These are phyloP conservation scores for Dreissena rostriformis DNA, from an alignment of 1,140 invertebrate genomes.

Conservation along the genomic window DNA sequence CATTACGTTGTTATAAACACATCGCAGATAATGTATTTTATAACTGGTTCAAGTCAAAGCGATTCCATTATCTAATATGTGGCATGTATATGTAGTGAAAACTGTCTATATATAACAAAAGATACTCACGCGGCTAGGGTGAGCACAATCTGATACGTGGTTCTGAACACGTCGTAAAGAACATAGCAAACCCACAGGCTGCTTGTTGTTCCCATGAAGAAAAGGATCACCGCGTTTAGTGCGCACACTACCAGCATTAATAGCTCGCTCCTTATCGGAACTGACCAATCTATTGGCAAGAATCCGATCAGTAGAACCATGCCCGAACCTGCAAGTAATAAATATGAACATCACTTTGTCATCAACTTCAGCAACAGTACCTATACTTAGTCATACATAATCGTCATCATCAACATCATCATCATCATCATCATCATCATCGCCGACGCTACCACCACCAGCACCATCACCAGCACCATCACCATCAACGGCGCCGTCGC, in stretches of 20 bases:
- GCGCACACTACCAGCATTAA: conserved; percentile 84
- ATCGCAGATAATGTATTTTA: neutral
- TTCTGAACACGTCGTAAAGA: conserved; percentile 89
- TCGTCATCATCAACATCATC: too few species aligned
- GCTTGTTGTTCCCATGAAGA: conserved; percentile 84
- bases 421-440: too few species aligned
- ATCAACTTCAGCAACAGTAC: too few species aligned
- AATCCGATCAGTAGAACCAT: conserved; percentile 80
- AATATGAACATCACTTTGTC: too few species aligned
- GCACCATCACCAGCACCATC: too few species aligned
- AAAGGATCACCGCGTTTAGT: conserved; percentile 86
- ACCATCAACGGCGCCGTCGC: too few species aligned
- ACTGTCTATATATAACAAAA: neutral
- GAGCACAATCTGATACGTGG: conserved; percentile 91
- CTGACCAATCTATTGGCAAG: conserved; percentile 83
- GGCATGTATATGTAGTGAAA: too few species aligned
- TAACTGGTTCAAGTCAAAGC: too few species aligned
- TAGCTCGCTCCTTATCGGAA: conserved; percentile 82
- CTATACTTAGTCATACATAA: too few species aligned
- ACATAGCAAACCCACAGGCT: conserved; percentile 88
- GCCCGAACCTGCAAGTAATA: conserved; percentile 82
- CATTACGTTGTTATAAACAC: neutral
- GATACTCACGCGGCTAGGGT: conserved; percentile 89
- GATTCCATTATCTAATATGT: too few species aligned
- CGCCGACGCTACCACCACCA: too few species aligned